A percentile compares a stretch with the other conserved stretches of the same genome.
Evolutionary conservation across 2,888 invertebrate genomes (phyloP).

Genomic region (Lathronympha strigana): DNA sequence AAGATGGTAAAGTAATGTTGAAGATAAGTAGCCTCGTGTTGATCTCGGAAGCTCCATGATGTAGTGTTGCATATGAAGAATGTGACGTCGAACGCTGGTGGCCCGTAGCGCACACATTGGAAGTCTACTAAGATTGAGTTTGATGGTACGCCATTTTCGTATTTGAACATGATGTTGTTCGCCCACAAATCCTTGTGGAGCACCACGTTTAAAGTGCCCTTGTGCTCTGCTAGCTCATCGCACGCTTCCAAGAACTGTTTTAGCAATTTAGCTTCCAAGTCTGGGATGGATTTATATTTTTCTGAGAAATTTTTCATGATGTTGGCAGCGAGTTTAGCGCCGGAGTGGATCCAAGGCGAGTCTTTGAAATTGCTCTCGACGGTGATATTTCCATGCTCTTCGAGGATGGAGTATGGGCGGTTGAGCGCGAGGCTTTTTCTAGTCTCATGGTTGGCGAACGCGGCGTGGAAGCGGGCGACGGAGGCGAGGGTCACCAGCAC

Average conservation of each 20-base stretch:
- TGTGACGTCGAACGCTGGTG: slow-evolving; percentile 71
- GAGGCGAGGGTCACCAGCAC: slow-evolving; percentile 52
- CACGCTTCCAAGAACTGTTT: slow-evolving; percentile 59
- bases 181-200: slow-evolving; percentile 73
- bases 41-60: slow-evolving; percentile 56
- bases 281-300: slow-evolving; percentile 50
- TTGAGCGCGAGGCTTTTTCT: slow-evolving; percentile 46
- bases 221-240: slow-evolving; percentile 53
- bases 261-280: slow-evolving; percentile 55
- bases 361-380: slow-evolving; percentile 60
- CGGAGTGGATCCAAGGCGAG: slow-evolving; percentile 60
- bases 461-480: slow-evolving; percentile 70
- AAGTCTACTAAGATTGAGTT: slow-evolving; percentile 68
- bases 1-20: slow-evolving; percentile 54
- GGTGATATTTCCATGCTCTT: slow-evolving; percentile 55
- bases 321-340: slow-evolving; percentile 61
- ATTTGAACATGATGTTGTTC: slow-evolving; percentile 72
- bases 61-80: slow-evolving; percentile 64
- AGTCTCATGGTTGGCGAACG: slow-evolving; percentile 63
- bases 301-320: slow-evolving; percentile 60
- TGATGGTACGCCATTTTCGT: slow-evolving; percentile 55
- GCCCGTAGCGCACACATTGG: slow-evolving; percentile 68
- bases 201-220: slow-evolving; percentile 63
- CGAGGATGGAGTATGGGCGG: slow-evolving; percentile 52
- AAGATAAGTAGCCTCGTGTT: slow-evolving; percentile 50